Evolutionary conservation across 2,888 invertebrate genomes (phyloP), one percentile per base, ranked within the genome.

Genomic region (Campoplex capitator): DNA sequence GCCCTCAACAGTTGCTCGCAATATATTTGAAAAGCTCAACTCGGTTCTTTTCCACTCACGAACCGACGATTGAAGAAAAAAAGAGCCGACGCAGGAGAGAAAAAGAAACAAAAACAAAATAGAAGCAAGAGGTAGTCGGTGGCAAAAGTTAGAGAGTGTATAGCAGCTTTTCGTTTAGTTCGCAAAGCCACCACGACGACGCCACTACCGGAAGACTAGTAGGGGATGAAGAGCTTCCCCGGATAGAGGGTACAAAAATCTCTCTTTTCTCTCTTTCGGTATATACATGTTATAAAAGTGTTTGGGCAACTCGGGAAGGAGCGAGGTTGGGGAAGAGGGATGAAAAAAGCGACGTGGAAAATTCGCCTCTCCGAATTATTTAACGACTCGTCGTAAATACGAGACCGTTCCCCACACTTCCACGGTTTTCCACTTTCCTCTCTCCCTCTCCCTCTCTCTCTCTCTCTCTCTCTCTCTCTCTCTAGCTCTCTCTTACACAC

Each of bases 361-460:
- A 90, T 89, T 90, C 88, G 86, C 86, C 86, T 89, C 89, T 80
- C 86, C 90, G 89, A 90, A 90, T 90, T 90, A 91, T 90, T 90
- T 87, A 90, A 90, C 89, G 89, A 88, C 88, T 84, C 88, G 89
- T 89, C 91, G 90, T 90, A 90, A 90, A 90, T 89, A 89, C 89
- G 87, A 89, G 86, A 62, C 88, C 84, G 87, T 82, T 82, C 77
- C 76, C 83, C 78, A 68, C 86, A 68, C 86, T 65, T 80, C 28
- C 51, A 58, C 68, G 58, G 56, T 58, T 83, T 83, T 74, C 77
- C 67, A 54, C 71, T 58, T 73, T 42, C 42, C 74, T 56, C 58
- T 18, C 62, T 23, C 51, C 11, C 68, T 35, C 54, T 1, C 38
- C 1, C 23, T 23, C 38, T 6, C 76, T 32, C 76, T 7, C 18